A percentile compares a stretch with the other conserved stretches of the same genome.
Conservation (phyloP, 2,797 vertebrate genomes). For the Triplophysa bombifrons region DNA sequence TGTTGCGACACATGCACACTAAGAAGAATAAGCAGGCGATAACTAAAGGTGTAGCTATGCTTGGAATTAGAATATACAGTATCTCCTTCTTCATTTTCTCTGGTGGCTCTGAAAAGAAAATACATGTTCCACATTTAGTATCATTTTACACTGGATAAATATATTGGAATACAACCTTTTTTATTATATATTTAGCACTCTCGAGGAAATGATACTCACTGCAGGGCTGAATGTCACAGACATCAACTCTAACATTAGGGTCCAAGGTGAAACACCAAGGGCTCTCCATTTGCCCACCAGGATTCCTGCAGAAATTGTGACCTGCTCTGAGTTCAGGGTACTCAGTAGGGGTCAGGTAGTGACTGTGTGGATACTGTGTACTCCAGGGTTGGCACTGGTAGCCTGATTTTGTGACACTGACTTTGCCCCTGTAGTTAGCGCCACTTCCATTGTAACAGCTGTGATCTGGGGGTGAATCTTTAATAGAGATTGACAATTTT, state of each 20-base stretch:
- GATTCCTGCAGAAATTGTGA: constrained; percentile 94
- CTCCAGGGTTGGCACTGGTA: constrained; percentile 91
- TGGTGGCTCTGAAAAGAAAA: constrained; percentile 75
- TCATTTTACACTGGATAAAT: not conserved
- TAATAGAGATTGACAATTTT: constrained; percentile 55
- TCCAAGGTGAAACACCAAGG: constrained; percentile 99
- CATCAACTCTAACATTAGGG: constrained; percentile 86
- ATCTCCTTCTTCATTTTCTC: constrained; percentile 92
- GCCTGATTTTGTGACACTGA: constrained; percentile 87
- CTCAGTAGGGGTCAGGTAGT: constrained; percentile 80
- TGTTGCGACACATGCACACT: constrained; percentile 95
- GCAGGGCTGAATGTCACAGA: constrained; percentile 92
- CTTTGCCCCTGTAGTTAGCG: constrained; percentile 86
- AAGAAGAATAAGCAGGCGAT: constrained; percentile 96
- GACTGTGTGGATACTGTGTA: constrained; percentile 87
- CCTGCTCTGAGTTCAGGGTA: constrained; percentile 89
- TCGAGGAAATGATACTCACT: constrained; percentile 79
- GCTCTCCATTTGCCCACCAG: constrained; percentile 90
- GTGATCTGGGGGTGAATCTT: constrained; percentile 80
- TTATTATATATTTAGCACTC: not conserved
- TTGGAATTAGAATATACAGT: constrained; percentile 93
- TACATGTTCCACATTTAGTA: not conserved
- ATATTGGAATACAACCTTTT: not conserved
- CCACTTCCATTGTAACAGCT: constrained; percentile 94
- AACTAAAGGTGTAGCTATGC: constrained; percentile 90